Conservation (phyloP, 1,140 invertebrate genomes). For the Ceratina calcarata region DNA sequence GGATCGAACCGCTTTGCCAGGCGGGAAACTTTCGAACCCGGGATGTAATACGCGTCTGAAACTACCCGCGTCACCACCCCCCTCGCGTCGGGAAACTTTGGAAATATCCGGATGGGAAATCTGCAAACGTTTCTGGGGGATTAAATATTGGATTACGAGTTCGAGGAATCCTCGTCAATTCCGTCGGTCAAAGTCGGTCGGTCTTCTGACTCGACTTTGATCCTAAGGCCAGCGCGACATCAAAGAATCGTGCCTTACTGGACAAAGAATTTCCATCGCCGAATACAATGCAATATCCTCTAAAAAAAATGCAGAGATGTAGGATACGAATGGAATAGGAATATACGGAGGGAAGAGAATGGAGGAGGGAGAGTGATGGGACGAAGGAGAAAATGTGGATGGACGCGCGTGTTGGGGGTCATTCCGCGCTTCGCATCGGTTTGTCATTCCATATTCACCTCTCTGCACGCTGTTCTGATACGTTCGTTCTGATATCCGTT, state of each 20-base stretch:
- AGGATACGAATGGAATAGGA: too few species aligned
- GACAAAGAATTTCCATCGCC: too few species aligned
- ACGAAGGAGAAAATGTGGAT: neutral
- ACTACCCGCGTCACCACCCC: neutral
- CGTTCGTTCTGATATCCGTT: conserved; percentile 66
- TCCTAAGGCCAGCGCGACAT: too few species aligned
- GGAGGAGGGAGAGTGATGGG: neutral
- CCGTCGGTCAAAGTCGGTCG: too few species aligned
- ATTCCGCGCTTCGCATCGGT: conserved; percentile 38
- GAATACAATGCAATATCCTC: too few species aligned
- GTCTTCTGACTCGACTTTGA: too few species aligned
- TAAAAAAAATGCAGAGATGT: too few species aligned
- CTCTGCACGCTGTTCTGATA: conserved; percentile 34
- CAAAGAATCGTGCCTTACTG: too few species aligned
- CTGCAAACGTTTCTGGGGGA: neutral
- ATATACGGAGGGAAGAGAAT: too few species aligned
- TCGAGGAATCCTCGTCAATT: too few species aligned
- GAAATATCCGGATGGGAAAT: neutral
- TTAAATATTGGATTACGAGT: neutral
- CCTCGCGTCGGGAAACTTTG: neutral
- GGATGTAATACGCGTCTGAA: neutral
- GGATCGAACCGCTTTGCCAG: conserved; percentile 9
- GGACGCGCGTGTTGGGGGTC: conserved; percentile 25
- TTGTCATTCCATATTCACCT: conserved; percentile 46
- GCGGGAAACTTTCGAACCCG: conserved; percentile 21